phyloP scores from a whole-genome alignment of 2,888 invertebrate species.

The Oscheius myriophilus region DNA sequence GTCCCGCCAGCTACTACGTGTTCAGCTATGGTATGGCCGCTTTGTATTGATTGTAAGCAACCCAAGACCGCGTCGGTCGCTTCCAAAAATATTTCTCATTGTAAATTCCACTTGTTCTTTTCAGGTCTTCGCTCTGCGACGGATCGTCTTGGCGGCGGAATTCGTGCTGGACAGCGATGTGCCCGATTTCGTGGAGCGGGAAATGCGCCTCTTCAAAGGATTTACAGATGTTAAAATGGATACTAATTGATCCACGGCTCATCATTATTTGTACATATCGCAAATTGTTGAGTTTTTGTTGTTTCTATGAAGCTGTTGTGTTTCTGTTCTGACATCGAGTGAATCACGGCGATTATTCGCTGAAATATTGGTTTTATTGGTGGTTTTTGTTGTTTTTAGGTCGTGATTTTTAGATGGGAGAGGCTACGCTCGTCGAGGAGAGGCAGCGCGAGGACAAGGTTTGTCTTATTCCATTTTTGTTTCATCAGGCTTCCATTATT shows the following conservation, averaged over 20 bases:
- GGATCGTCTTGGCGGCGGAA: slow-evolving; percentile 43
- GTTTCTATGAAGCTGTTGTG: neutral
- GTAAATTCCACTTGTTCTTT: no score
- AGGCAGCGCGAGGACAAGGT: slow-evolving; percentile 61
- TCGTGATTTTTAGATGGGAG: slow-evolving; percentile 41
- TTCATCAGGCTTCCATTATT: no score
- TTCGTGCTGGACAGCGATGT: slow-evolving; percentile 41
- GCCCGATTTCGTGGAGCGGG: slow-evolving; percentile 37
- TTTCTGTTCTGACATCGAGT: neutral
- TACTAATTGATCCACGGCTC: neutral
- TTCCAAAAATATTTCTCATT: no score
- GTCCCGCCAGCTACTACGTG: no score
- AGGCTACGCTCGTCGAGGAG: slow-evolving; percentile 43
- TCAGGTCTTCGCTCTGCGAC: slow-evolving; percentile 36
- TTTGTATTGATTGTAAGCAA: no score
- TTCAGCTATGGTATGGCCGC: no score
- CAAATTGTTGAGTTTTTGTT: slow-evolving; percentile 6
- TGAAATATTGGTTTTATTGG: neutral
- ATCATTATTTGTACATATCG: slow-evolving; percentile 12
- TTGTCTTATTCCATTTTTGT: neutral
- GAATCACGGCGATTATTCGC: neutral
- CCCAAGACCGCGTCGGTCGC: no score
- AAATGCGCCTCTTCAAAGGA: slow-evolving; percentile 16
- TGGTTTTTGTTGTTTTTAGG: neutral
- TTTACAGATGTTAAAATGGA: slow-evolving; percentile 16